A percentile compares a stretch with the other conserved stretches of the same genome.
phyloP scores from a whole-genome alignment of 2,888 invertebrate species.

The Drosophila picticornis region DNA sequence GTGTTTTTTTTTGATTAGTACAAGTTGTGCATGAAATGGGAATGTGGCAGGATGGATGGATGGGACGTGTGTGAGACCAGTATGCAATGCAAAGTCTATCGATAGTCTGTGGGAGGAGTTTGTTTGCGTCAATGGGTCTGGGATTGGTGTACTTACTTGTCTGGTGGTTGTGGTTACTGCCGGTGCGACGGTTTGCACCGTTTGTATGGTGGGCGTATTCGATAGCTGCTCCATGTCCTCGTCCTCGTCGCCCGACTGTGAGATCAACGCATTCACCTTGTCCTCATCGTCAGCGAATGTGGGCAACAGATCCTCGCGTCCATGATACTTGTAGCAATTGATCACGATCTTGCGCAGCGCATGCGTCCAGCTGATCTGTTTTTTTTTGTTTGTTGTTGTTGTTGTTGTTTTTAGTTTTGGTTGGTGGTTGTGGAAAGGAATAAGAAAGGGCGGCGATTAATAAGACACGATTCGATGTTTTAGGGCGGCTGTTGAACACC shows the following conservation, averaged over 20 bases:
- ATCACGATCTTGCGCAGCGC: slow-evolving; percentile 98
- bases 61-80: background rate
- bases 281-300: slow-evolving; percentile 97
- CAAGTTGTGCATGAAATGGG: background rate
- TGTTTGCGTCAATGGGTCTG: background rate
- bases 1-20: slow-evolving; percentile 16
- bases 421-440: background rate
- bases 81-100: background rate
- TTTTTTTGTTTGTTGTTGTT: background rate
- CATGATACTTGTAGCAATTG: slow-evolving; percentile 99
- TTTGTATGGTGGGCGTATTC: slow-evolving; percentile 73
- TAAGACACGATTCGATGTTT: slow-evolving; percentile 30
- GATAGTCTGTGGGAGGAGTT: background rate
- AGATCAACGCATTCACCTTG: slow-evolving; percentile 88
- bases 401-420: too few species aligned
- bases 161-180: slow-evolving; percentile 60
- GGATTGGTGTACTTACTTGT: slow-evolving; percentile 65
- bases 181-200: slow-evolving; percentile 76
- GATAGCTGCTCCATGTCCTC: slow-evolving; percentile 80
- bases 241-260: slow-evolving; percentile 79
- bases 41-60: background rate
- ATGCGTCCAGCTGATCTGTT: slow-evolving; percentile 98
- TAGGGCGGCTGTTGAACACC: slow-evolving; percentile 63
- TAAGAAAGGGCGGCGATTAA: slow-evolving; percentile 33
- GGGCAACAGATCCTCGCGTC: slow-evolving; percentile 96